Percentiles rank a stretch among this genome's conserved stretches.
Evolutionary conservation across 2,888 invertebrate genomes (phyloP).

Genomic region (Eudemis profundana): DNA sequence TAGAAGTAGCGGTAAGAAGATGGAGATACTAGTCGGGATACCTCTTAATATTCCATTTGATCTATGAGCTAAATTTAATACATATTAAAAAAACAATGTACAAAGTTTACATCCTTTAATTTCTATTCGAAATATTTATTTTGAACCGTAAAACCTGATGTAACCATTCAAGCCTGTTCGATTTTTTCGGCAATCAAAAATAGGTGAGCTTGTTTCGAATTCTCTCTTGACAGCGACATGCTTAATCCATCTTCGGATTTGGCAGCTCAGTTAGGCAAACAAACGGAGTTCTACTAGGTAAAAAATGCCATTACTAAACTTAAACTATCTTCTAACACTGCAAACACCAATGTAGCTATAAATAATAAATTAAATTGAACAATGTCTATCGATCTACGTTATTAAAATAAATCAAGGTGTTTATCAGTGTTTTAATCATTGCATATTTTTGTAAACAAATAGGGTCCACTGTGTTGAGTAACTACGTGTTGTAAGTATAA

Average conservation of each 20-base stretch:
- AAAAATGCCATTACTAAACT: background rate
- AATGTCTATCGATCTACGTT: slow-evolving; percentile 3
- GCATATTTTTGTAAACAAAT: background rate
- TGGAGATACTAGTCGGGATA: background rate
- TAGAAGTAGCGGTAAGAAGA: background rate
- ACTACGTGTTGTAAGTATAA: background rate
- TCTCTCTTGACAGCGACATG: too few species aligned
- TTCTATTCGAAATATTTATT: background rate
- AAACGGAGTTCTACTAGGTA: background rate
- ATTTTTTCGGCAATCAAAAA: too few species aligned
- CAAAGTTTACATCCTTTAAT: background rate
- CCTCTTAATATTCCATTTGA: background rate
- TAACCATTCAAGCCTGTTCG: slow-evolving; percentile 2
- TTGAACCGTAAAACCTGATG: background rate
- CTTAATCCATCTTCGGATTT: background rate
- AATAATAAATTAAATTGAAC: background rate
- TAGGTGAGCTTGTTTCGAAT: too few species aligned
- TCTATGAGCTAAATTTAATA: background rate
- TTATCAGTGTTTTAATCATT: background rate
- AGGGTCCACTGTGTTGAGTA: slow-evolving; percentile 4
- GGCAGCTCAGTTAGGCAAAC: background rate
- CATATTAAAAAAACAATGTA: background rate
- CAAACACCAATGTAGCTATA: slow-evolving; percentile 24
- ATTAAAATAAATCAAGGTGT: background rate
- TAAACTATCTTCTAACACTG: background rate